Base-by-base conservation (phyloP, 1,140 invertebrate species). In the Holotrichia oblita region DNA sequence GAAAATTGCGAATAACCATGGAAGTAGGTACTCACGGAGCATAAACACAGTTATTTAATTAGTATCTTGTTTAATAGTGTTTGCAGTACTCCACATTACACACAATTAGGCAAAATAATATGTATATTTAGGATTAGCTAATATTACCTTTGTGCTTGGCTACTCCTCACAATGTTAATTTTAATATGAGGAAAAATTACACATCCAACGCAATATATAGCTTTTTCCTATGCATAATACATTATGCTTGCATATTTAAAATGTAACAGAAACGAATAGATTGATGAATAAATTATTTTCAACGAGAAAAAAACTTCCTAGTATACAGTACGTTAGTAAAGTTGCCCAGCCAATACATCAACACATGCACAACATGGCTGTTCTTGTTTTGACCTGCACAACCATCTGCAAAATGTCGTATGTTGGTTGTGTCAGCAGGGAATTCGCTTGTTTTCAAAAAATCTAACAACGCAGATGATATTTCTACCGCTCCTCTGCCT, bases 1-100 rank as follows among this genome's bases (percentile, higher is more conserved):
- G n/a, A 55, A 55, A 20, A 17, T 17, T 17, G 17, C 17, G 48
- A 55, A 55, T 17, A 9, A 14, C 14, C 9, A 9, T 10, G 14
- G 8, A 10, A 44, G 0, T 55, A 55, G 12, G 48, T n/a, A 55
- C 17, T 6, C 48, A 55, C 7, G 2, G 48, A 55, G 48, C 48
- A 55, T 55, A 17, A n/a, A 55, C 48, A 55, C 48, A 55, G 48
- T 55, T 55, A 55, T 55, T 55, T 55, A 55, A 55, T 55, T 55
- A 55, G 48, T 55, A 55, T 3, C 48, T 55, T 17, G 48, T 55
- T 55, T 55, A 17, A 55, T 55, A 17, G 12, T 55, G 48, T 55
- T 55, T 55, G 48, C 48, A n/a, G 48, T 55, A 55, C 14, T n/a
- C 48, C 14, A 17, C 6, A 55, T 55, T 55, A 55, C 17, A n/a